A percentile compares a stretch with the other conserved stretches of the same genome.
Evolutionary conservation across 2,888 invertebrate species (phyloP).

Genomic region (Melanostoma scalare): DNA sequence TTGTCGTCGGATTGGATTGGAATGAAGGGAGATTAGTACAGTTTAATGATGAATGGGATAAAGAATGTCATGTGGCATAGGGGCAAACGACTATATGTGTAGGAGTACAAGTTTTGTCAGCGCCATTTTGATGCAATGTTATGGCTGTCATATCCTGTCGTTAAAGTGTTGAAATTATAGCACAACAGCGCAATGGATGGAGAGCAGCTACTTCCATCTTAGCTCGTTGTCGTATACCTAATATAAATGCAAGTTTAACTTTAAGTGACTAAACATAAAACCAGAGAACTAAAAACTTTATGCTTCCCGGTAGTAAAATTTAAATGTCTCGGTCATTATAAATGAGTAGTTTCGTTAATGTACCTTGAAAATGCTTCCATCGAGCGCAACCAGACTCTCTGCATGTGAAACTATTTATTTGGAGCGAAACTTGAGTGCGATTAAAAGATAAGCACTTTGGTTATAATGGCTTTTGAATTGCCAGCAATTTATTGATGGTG

Average conservation of each 20-base stretch:
- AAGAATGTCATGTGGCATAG: constrained; percentile 19
- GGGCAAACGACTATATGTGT: constrained; percentile 30
- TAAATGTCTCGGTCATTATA: constrained; percentile 38
- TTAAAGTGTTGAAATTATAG: constrained; percentile 43
- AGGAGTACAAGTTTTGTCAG: constrained; percentile 39
- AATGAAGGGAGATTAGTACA: constrained; percentile 28
- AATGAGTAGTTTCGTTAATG: background rate
- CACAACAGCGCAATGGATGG: background rate
- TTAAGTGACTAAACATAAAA: constrained; percentile 37
- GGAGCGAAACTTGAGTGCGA: constrained; percentile 38
- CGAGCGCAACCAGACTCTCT: background rate
- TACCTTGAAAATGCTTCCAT: background rate
- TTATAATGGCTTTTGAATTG: constrained; percentile 18
- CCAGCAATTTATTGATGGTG: constrained; percentile 33
- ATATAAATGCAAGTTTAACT: constrained; percentile 17
- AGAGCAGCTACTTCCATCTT: too few species aligned
- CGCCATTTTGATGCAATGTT: constrained; percentile 41
- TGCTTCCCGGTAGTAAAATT: constrained; percentile 42
- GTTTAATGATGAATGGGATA: constrained; percentile 33
- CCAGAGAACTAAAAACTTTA: constrained; percentile 43
- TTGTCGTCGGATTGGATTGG: background rate
- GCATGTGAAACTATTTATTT: constrained; percentile 36
- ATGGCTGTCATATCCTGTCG: constrained; percentile 62
- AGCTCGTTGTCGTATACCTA: too few species aligned
- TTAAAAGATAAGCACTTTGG: constrained; percentile 26